A percentile compares a stretch with the other conserved stretches of the same genome.
Evolutionary conservation across 2,113 vertebrate species (phyloP).

Genomic region (Misgurnus mizolepis): DNA sequence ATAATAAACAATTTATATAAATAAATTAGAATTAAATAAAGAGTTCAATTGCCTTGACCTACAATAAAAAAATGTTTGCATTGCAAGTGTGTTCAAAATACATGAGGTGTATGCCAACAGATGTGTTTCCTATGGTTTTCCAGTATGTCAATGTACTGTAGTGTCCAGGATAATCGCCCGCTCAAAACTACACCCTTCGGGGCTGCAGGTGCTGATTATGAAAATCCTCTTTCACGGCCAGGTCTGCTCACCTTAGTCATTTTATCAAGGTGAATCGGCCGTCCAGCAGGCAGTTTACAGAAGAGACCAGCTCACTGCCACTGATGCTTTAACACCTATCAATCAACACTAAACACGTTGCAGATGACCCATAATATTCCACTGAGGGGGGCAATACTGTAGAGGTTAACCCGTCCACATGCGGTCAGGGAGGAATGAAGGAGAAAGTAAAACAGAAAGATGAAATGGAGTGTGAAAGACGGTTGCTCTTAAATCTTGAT

Average conservation of each 20-base stretch:
- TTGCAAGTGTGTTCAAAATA: too few species aligned
- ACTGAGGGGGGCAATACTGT: neutral
- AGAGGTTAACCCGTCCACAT: constrained; percentile 27
- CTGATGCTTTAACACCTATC: neutral
- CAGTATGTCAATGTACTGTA: neutral
- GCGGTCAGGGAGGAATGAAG: constrained; percentile 6
- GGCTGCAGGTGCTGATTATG: constrained; percentile 5
- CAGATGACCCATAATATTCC: constrained; percentile 8
- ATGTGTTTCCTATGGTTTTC: neutral
- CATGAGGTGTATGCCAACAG: too few species aligned
- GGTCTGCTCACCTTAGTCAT: neutral
- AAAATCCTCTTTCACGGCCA: constrained; percentile 12
- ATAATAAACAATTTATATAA: too few species aligned
- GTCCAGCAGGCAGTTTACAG: neutral
- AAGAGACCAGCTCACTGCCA: neutral
- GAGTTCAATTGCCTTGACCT: too few species aligned
- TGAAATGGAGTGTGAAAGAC: constrained; percentile 28
- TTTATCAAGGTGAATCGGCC: constrained; percentile 30
- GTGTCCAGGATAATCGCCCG: neutral
- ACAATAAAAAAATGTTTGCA: too few species aligned
- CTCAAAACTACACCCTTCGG: neutral
- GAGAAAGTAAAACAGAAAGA: constrained; percentile 34
- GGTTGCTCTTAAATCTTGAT: neutral
- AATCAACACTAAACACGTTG: neutral
- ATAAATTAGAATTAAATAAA: too few species aligned